Conservation (phyloP, 2,797 vertebrate species). For the Perodicticus potto region DNA sequence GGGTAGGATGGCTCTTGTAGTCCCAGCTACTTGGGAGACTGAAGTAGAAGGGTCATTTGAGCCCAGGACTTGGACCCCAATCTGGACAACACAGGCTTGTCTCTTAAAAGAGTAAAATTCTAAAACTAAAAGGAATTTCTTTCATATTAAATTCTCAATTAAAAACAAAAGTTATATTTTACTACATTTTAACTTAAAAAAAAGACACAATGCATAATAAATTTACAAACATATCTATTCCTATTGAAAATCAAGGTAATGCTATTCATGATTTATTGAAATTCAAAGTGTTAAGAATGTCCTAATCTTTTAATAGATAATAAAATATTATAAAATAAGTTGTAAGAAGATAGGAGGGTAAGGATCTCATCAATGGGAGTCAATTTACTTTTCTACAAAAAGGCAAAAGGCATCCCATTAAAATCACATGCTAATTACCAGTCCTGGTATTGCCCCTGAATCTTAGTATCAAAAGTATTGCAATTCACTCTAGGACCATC, state of each 20-base stretch:
- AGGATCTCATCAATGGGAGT: constrained; percentile 24
- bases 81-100: background rate
- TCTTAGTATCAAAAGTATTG: constrained; percentile 53
- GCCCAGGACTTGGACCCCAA: background rate
- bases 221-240: constrained; percentile 21
- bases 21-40: background rate
- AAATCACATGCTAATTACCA: constrained; percentile 57
- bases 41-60: background rate
- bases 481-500: background rate
- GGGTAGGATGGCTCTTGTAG: background rate
- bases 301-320: constrained; percentile 54
- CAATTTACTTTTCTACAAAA: constrained; percentile 40
- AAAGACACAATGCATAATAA: constrained; percentile 33
- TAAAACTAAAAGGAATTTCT: constrained; percentile 54
- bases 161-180: constrained; percentile 38
- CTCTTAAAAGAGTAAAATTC: background rate
- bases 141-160: constrained; percentile 49
- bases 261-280: background rate
- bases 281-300: background rate
- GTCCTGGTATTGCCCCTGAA: constrained; percentile 40
- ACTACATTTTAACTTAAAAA: constrained; percentile 56
- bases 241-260: constrained; percentile 50
- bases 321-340: constrained; percentile 41
- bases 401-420: constrained; percentile 43
- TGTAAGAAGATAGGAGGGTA: background rate